Evolutionary conservation across 1,140 invertebrate species (phyloP).

Genomic region (Scaptomyza montana): DNA sequence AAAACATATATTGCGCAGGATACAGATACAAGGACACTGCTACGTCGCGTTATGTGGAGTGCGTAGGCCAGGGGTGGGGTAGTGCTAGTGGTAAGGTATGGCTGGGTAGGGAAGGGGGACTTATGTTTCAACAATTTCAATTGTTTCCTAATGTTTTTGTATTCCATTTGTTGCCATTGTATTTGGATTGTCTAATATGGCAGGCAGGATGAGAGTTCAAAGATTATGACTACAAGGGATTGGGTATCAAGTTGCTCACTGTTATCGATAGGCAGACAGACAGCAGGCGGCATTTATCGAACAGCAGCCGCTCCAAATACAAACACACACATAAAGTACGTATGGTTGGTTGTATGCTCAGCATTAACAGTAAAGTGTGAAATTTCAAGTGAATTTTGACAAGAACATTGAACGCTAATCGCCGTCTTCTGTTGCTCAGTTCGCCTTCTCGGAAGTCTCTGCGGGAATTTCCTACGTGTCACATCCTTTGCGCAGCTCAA

Average conservation of each 20-base stretch:
- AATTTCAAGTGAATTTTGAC: constrained; percentile 77
- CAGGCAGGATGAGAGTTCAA: constrained; percentile 62
- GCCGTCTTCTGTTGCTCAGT: constrained; percentile 10
- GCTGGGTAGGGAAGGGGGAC: constrained; percentile 36
- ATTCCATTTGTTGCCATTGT: constrained; percentile 73
- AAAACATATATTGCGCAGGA: constrained; percentile 72
- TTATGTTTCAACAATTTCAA: constrained; percentile 81
- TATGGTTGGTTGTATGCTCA: background rate
- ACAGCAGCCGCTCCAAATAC: constrained; percentile 8
- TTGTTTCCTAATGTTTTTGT: constrained; percentile 80
- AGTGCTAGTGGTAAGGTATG: constrained; percentile 9
- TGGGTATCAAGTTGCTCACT: constrained; percentile 60
- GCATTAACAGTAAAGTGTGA: constrained; percentile 71
- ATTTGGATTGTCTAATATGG: constrained; percentile 63
- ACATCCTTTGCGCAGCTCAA: constrained; percentile 40
- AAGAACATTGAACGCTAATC: constrained; percentile 65
- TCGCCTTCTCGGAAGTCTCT: constrained; percentile 62
- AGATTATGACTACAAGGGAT: constrained; percentile 53
- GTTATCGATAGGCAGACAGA: constrained; percentile 48
- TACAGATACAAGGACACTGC: constrained; percentile 54
- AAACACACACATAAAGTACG: background rate
- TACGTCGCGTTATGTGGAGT: constrained; percentile 3
- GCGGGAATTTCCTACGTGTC: constrained; percentile 56
- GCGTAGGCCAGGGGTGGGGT: constrained; percentile 42
- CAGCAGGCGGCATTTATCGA: constrained; percentile 16